These are phyloP conservation scores for Acromyrmex charruanus DNA, from an alignment of 1,140 invertebrate genomes.

Conservation along the genomic window DNA sequence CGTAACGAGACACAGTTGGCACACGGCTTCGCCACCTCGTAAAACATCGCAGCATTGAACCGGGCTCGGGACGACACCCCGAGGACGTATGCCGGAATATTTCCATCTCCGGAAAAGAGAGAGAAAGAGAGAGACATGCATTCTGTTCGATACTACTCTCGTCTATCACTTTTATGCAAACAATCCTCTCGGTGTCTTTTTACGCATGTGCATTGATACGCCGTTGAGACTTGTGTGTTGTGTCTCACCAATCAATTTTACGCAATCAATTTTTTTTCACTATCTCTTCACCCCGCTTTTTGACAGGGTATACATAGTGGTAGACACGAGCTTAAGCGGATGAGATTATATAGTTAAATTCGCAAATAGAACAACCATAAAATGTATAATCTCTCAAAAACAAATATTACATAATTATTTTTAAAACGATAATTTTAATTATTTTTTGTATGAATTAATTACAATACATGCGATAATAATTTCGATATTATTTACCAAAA, in stretches of 20 bases:
- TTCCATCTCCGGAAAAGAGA: constrained; percentile 69
- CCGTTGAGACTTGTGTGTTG: constrained; percentile 11
- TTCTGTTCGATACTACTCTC: constrained; percentile 36
- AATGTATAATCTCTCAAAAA: not conserved
- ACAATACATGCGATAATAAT: not conserved
- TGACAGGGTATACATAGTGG: constrained; percentile 1
- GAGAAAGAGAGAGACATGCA: constrained; percentile 71
- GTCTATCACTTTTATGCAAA: constrained; percentile 58
- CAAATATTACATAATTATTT: not conserved
- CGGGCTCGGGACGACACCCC: constrained; percentile 74
- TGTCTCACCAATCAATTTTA: constrained; percentile 55
- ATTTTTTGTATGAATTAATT: not conserved
- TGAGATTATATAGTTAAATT: not conserved
- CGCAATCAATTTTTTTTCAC: constrained; percentile 39
- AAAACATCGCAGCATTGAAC: constrained; percentile 79
- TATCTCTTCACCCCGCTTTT: constrained; percentile 29
- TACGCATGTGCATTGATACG: constrained; percentile 37
- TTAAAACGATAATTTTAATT: not conserved
- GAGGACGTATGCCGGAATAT: constrained; percentile 73
- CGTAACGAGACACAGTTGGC: constrained; percentile 85
- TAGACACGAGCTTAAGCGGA: constrained; percentile 2
- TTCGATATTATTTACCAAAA: constrained; percentile 12
- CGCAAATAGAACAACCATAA: not conserved
- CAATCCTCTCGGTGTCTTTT: constrained; percentile 53
- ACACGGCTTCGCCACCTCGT: constrained; percentile 83